phyloP scores from a whole-genome alignment of 2,113 vertebrate genomes.

The Grantiella picta region DNA sequence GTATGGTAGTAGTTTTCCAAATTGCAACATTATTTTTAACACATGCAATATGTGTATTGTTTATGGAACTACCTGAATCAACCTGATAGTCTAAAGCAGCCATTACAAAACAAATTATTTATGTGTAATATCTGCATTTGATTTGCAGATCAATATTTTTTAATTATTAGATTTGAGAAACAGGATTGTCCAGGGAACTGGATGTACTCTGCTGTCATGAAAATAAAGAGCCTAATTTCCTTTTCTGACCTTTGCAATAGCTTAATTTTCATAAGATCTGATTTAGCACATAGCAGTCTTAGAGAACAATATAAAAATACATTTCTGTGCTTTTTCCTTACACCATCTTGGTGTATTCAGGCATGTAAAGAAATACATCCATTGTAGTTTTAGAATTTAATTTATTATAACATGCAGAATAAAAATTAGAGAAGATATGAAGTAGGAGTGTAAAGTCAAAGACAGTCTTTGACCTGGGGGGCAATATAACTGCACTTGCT shows the following conservation, averaged over 20 bases:
- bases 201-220: not conserved
- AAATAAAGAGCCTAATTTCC: not conserved
- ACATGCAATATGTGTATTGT: accelerated
- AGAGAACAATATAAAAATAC: not conserved
- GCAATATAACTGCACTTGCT: not conserved
- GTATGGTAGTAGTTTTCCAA: not conserved
- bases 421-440: not conserved
- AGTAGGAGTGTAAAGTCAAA: not conserved
- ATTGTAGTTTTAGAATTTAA: not conserved
- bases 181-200: not conserved
- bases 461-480: not conserved
- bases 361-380: not conserved
- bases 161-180: not conserved
- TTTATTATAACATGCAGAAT: not conserved
- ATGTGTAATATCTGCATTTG: not conserved
- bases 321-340: not conserved
- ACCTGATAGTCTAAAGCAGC: not conserved
- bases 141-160: not conserved
- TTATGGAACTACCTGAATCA: not conserved
- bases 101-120: not conserved
- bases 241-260: not conserved
- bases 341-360: not conserved
- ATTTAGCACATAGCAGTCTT: not conserved
- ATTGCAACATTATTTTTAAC: not conserved
- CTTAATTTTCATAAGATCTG: not conserved